Conservation (phyloP, 2,113 vertebrate species). For the Aythya baeri region DNA sequence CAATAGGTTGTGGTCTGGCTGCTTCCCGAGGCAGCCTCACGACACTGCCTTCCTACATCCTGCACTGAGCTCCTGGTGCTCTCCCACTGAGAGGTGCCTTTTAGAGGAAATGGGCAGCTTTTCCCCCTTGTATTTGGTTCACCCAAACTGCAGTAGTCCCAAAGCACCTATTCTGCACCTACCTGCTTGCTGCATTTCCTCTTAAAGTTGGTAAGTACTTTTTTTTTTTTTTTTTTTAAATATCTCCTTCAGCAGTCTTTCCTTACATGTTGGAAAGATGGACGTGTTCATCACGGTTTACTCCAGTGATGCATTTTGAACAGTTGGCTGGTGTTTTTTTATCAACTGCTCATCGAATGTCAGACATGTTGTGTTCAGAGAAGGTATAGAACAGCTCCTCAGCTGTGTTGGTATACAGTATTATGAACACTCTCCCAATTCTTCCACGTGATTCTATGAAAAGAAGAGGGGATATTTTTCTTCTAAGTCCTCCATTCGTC, state of each 20-base stretch:
- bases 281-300: background rate
- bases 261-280: background rate
- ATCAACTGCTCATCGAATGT: rapidly evolving
- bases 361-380: constrained; percentile 20
- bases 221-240: background rate
- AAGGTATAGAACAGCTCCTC: constrained; percentile 27
- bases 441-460: background rate
- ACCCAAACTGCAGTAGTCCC: background rate
- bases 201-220: constrained; percentile 47
- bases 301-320: background rate
- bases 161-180: constrained; percentile 6
- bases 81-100: background rate
- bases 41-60: background rate
- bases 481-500: background rate
- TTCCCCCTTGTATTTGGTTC: background rate
- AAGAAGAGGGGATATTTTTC: background rate
- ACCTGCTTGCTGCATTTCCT: constrained; percentile 16
- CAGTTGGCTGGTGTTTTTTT: background rate
- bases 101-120: background rate
- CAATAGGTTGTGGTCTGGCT: background rate
- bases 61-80: background rate
- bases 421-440: background rate
- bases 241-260: background rate
- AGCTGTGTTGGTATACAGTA: constrained; percentile 42
- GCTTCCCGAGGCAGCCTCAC: background rate